A percentile compares a stretch with the other conserved stretches of the same genome.
These are phyloP conservation scores for Anoplophora glabripennis DNA, from an alignment of 1,140 invertebrate genomes.

Conservation along the genomic window DNA sequence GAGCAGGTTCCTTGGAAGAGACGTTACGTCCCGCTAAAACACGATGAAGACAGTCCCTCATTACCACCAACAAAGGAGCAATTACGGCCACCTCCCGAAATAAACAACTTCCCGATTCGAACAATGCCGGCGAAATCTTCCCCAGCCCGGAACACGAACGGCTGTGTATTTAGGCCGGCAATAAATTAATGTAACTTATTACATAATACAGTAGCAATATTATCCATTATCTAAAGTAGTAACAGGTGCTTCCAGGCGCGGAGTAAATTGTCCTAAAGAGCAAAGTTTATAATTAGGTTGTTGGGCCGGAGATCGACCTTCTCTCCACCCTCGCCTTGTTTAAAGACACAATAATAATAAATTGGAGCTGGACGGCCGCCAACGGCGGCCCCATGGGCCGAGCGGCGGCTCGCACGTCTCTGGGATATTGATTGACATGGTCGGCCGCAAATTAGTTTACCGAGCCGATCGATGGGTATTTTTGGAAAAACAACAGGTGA, in stretches of 20 bases:
- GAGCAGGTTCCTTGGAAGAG: too few species aligned
- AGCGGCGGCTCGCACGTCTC: neutral
- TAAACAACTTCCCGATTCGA: too few species aligned
- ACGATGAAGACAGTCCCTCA: too few species aligned
- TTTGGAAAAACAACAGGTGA: neutral
- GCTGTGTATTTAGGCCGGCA: too few species aligned
- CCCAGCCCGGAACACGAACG: neutral
- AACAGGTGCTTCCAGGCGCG: constrained; percentile 19
- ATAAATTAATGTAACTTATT: constrained; percentile 10
- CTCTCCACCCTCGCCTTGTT: constrained; percentile 1
- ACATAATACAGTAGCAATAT: constrained; percentile 14
- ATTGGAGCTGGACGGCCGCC: constrained; percentile 16
- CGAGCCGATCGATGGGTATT: neutral
- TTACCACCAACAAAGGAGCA: too few species aligned
- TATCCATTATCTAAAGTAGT: constrained; percentile 20
- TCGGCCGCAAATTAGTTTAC: constrained; percentile 11
- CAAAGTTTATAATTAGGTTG: constrained; percentile 28
- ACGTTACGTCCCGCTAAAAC: too few species aligned
- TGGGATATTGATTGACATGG: constrained; percentile 11
- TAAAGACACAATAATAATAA: constrained; percentile 21
- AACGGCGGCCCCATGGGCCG: neutral
- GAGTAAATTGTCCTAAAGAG: constrained; percentile 27
- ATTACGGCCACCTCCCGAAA: too few species aligned
- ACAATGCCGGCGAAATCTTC: neutral
- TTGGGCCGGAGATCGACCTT: constrained; percentile 24